phyloP scores from a whole-genome alignment of 1,140 invertebrate species.

The Brachionus asplanchnoidis region DNA sequence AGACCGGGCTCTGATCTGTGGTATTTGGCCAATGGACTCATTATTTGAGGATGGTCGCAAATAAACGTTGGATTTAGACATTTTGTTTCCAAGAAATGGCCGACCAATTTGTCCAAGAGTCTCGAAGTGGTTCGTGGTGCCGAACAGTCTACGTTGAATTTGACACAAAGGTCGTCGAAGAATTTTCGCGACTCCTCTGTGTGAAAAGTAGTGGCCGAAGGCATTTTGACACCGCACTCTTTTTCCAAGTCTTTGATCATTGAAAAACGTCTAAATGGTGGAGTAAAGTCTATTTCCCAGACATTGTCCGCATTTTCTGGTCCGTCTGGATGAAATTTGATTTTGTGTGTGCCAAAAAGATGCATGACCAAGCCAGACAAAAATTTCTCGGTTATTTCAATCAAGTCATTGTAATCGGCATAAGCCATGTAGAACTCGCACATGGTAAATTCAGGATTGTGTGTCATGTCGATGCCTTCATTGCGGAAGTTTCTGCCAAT shows the following conservation, averaged over 20 bases:
- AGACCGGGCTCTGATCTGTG: conserved; percentile 79
- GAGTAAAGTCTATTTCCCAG: no score
- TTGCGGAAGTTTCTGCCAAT: no score
- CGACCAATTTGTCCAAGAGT: conserved; percentile 89
- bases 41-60: conserved; percentile 93
- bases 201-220: conserved; percentile 60
- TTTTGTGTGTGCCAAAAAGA: no score
- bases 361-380: no score
- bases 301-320: no score
- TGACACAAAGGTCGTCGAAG: conserved; percentile 74
- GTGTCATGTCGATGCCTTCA: no score
- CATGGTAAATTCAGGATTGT: no score
- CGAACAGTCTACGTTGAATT: conserved; percentile 84
- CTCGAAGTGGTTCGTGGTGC: conserved; percentile 82
- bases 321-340: no score
- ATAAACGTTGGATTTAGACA: conserved; percentile 97
- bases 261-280: conserved; percentile 71
- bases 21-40: conserved; percentile 97
- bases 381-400: no score
- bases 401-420: no score
- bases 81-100: conserved; percentile 88
- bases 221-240: conserved; percentile 75
- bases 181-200: conserved; percentile 64
- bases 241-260: conserved; percentile 88
- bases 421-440: no score